Base-by-base conservation (phyloP, 2,113 vertebrate genomes). In the Anhinga anhinga region DNA sequence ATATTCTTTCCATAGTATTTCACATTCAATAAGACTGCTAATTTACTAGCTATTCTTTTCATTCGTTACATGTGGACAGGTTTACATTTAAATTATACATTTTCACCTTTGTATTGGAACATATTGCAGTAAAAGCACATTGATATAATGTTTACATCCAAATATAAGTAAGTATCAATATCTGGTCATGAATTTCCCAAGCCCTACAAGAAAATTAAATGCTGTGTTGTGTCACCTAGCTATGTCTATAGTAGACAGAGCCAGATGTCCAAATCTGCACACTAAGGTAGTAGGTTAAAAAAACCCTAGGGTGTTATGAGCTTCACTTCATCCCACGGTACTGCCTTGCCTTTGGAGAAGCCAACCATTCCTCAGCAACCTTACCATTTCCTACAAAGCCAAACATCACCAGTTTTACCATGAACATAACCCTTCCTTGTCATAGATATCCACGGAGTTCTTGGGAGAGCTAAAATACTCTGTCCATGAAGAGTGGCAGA, bases 221-320 rank as follows among this genome's bases (percentile, higher is more conserved):
- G 9, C 52, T 65, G 27, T 5, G 0, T 44, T 56, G 25, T 44
- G 26, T 36, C 73, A 69, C 29, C 47, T 11, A 25, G 16, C 36
- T 55, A 11, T 8, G 40, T 32, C 44, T 69, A 9, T 2, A n/a
- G 34, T 4, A 84, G 40, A 16, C 3, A 1, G 42, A 93, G 34
- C 7, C 74, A 78, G 47, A 20, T 22, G 11, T 66, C 67, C 8
- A 11, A 58, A 52, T 10, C 13, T 12, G 5, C 6, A 15, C 2
- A 1, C 55, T 30, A 34, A 14, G 26, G 4, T 8, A 78, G 30
- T 13, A 45, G 7, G 19, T 8, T 42, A 17, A 18, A 45, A 45
- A 72, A 45, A 29, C 16, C 12, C 15, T 14, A 7, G 1, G 1
- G 13, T 10, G 6, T 15, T 36, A 13, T 0, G 4, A 65, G 12